phyloP scores from a whole-genome alignment of 2,797 vertebrate genomes.

The Aselliscus stoliczkanus region DNA sequence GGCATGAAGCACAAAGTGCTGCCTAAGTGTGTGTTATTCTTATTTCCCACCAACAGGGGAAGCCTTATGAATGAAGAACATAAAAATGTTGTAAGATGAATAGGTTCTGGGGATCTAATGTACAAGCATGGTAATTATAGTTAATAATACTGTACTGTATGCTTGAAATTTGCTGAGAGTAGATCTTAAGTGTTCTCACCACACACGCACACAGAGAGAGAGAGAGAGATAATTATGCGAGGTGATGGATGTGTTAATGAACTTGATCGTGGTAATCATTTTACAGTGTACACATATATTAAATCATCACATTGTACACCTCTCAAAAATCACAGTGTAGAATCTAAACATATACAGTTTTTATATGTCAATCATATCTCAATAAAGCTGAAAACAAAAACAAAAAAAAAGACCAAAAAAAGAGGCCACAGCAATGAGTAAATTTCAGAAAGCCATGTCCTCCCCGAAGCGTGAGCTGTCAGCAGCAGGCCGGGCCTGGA shows the following conservation, averaged over 20 bases:
- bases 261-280: not conserved
- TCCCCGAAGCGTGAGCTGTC: not conserved
- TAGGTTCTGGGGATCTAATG: not conserved
- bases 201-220: not conserved
- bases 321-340: not conserved
- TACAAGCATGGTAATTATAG: not conserved
- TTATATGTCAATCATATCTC: not conserved
- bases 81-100: not conserved
- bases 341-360: not conserved
- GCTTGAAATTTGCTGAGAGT: not conserved
- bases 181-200: not conserved
- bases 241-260: not conserved
- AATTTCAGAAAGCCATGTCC: not conserved
- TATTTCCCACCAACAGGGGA: not conserved
- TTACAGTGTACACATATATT: not conserved
- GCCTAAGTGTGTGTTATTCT: not conserved
- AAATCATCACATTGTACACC: not conserved
- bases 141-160: not conserved
- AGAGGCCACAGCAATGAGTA: not conserved
- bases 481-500: not conserved
- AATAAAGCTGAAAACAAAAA: not conserved
- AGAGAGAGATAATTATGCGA: not conserved
- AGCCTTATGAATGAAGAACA: not conserved
- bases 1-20: not conserved
- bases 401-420: not conserved